These are phyloP conservation scores for Euproctis similis DNA, from an alignment of 2,888 invertebrate genomes.

Conservation along the genomic window DNA sequence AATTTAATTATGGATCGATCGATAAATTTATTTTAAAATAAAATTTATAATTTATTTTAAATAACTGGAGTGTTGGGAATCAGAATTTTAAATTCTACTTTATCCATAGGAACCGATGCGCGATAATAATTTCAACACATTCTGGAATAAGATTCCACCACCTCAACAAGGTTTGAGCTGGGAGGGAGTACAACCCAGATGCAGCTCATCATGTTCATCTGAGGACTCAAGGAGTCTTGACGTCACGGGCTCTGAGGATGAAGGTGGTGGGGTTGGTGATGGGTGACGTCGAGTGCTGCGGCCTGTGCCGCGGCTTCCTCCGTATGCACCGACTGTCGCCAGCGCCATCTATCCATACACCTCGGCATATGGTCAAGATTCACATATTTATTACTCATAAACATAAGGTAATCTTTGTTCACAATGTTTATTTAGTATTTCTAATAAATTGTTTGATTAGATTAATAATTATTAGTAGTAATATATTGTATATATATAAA, in stretches of 20 bases:
- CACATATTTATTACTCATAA: slow-evolving; percentile 57
- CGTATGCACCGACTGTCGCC: slow-evolving; percentile 38
- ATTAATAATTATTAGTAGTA: neutral
- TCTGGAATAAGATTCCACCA: slow-evolving; percentile 66
- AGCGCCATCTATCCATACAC: slow-evolving; percentile 44
- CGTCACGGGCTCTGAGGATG: slow-evolving; percentile 72
- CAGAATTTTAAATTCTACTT: too few relatives aligned
- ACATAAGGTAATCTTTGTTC: slow-evolving; percentile 6
- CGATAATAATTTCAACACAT: slow-evolving; percentile 61
- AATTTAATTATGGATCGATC: too few relatives aligned
- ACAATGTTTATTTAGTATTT: too few relatives aligned
- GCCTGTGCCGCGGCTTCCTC: slow-evolving; percentile 71
- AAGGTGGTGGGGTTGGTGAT: slow-evolving; percentile 55
- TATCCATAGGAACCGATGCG: slow-evolving; percentile 45
- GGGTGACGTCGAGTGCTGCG: slow-evolving; percentile 70
- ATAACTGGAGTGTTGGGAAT: too few relatives aligned
- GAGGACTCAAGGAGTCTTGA: slow-evolving; percentile 69
- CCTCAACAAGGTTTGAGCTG: slow-evolving; percentile 49
- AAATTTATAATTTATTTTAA: too few relatives aligned
- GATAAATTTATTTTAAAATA: too few relatives aligned
- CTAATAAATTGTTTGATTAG: neutral
- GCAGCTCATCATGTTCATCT: slow-evolving; percentile 59
- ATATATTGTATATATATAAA: slow-evolving; percentile 29
- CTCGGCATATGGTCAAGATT: slow-evolving; percentile 44
- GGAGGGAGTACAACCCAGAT: slow-evolving; percentile 49